phyloP scores from a whole-genome alignment of 2,113 vertebrate species.

The Smithornis capensis region DNA sequence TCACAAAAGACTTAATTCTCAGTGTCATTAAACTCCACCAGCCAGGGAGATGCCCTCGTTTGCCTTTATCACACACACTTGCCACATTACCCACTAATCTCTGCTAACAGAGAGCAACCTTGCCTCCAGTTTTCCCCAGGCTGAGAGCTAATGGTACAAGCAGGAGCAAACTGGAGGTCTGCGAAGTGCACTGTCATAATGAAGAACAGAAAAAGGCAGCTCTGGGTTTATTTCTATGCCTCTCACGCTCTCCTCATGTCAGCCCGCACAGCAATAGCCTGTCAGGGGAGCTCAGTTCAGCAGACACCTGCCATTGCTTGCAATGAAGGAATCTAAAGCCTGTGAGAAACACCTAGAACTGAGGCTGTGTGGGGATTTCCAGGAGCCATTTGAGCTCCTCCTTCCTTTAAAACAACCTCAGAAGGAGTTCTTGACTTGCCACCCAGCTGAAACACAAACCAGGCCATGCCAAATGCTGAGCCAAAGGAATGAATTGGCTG shows the following conservation, averaged over 20 bases:
- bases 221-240: constrained; percentile 9
- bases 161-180: background rate
- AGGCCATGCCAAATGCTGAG: background rate
- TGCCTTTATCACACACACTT: background rate
- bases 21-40: background rate
- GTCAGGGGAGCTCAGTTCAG: background rate
- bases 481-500: background rate
- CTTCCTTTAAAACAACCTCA: background rate
- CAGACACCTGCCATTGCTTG: background rate
- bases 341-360: background rate
- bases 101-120: background rate
- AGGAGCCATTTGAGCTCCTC: background rate
- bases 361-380: background rate
- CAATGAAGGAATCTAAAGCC: background rate
- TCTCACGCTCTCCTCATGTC: background rate
- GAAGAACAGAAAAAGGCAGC: background rate
- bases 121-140: background rate
- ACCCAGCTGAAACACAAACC: constrained; percentile 22
- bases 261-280: background rate
- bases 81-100: background rate
- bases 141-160: background rate
- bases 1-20: constrained; percentile 31
- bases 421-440: background rate
- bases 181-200: background rate
- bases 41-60: background rate